These are phyloP conservation scores for Ips nitidus DNA, from an alignment of 1,140 invertebrate genomes.

Conservation along the genomic window DNA sequence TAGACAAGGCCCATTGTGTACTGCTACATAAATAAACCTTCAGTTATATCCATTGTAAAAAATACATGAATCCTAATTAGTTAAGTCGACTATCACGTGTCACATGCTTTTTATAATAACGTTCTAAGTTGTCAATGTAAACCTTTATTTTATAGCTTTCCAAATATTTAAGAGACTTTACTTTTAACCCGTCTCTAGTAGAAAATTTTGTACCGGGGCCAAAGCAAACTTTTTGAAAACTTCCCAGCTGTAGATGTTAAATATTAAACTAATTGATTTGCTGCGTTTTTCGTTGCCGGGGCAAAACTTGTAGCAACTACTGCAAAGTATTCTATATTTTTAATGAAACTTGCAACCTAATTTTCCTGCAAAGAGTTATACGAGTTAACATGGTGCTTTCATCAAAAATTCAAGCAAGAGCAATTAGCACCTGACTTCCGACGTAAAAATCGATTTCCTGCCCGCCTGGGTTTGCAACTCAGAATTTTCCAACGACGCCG, in stretches of 20 bases:
- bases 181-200: too few relatives aligned
- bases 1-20: conserved; percentile 14
- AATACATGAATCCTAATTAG: not conserved
- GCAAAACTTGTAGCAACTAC: too few relatives aligned
- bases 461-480: conserved; percentile 3
- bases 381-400: conserved; percentile 17
- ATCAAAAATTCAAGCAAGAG: conserved; percentile 27
- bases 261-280: too few relatives aligned
- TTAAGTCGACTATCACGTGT: conserved; percentile 4
- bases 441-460: conserved; percentile 34
- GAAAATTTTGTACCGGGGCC: too few relatives aligned
- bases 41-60: not conserved
- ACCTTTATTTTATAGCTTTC: too few relatives aligned
- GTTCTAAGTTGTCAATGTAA: too few relatives aligned
- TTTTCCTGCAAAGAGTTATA: not conserved
- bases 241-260: too few relatives aligned
- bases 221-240: too few relatives aligned
- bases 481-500: conserved; percentile 14
- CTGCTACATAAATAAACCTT: not conserved
- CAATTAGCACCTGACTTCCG: conserved; percentile 35
- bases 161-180: too few relatives aligned
- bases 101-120: conserved; percentile 1
- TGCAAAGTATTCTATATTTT: too few relatives aligned
- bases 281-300: too few relatives aligned
- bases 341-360: too few relatives aligned